phyloP scores from a whole-genome alignment of 2,797 vertebrate genomes.

The Gallinago nigripennis region DNA sequence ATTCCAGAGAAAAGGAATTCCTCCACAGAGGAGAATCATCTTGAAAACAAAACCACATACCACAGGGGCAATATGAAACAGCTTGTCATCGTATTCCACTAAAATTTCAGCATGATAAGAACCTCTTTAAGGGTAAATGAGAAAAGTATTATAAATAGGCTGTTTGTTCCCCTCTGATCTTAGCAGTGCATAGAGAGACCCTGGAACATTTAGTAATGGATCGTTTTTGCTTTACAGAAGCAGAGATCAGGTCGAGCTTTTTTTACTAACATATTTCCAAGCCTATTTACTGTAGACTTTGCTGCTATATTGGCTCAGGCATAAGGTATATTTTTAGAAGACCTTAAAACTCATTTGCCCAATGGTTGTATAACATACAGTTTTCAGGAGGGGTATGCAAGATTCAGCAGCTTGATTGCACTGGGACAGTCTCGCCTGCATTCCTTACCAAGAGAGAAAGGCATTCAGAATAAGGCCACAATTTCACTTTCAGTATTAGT shows the following conservation, averaged over 20 bases:
- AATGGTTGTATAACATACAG: neutral
- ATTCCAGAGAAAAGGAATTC: slow-evolving; percentile 94
- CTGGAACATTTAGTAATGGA: neutral
- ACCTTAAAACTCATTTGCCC: neutral
- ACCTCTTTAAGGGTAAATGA: neutral
- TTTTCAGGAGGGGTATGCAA: neutral
- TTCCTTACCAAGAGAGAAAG: neutral
- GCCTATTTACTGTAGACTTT: neutral
- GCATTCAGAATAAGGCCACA: neutral
- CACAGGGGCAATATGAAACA: neutral
- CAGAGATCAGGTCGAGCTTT: neutral
- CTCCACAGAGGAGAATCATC: slow-evolving; percentile 93
- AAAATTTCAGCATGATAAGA: neutral
- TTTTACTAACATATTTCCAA: neutral
- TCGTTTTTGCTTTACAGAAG: neutral
- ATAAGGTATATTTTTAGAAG: neutral
- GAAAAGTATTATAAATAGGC: neutral
- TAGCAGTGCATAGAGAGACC: neutral
- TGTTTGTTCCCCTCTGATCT: neutral
- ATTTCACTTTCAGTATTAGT: neutral
- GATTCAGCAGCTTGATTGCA: neutral
- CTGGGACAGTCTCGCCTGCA: neutral
- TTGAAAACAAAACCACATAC: slow-evolving; percentile 58
- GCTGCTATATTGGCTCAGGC: neutral
- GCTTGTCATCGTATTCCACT: neutral